Conservation (phyloP, 2,113 vertebrate genomes). For the Andinoacara biseriatus region DNA sequence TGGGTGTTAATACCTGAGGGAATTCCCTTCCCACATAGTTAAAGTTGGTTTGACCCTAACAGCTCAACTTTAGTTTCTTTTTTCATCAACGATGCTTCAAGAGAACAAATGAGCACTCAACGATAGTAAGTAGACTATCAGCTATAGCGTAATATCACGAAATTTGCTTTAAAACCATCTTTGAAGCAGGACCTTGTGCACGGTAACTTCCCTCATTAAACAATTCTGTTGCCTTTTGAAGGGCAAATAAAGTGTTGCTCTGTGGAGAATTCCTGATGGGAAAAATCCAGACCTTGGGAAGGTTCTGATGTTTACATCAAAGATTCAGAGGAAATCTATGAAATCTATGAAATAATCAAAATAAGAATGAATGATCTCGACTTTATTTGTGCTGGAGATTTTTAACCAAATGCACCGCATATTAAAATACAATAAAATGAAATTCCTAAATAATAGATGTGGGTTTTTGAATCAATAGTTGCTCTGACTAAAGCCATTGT, state of each 20-base stretch:
- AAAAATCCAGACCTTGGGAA: too few relatives aligned
- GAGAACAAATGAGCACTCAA: background rate
- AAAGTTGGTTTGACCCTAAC: background rate
- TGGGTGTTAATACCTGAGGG: background rate
- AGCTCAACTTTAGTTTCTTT: background rate
- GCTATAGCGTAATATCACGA: background rate
- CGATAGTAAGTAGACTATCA: background rate
- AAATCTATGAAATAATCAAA: background rate
- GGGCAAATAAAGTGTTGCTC: background rate
- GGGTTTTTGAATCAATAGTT: background rate
- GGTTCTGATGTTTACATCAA: too few relatives aligned
- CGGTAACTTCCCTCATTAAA: background rate
- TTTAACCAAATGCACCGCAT: background rate
- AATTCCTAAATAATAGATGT: background rate
- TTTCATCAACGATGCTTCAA: background rate
- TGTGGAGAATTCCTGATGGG: too few relatives aligned
- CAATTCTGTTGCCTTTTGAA: background rate
- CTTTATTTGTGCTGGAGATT: background rate
- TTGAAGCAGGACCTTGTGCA: background rate
- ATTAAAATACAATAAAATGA: background rate
- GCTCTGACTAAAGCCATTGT: too few relatives aligned
- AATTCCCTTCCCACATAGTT: background rate
- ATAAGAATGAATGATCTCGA: background rate
- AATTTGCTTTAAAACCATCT: background rate
- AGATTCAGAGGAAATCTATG: background rate